phyloP scores from a whole-genome alignment of 37 sponge, comb jelly and placozoan species.

The Mnemiopsis leidyi region DNA sequence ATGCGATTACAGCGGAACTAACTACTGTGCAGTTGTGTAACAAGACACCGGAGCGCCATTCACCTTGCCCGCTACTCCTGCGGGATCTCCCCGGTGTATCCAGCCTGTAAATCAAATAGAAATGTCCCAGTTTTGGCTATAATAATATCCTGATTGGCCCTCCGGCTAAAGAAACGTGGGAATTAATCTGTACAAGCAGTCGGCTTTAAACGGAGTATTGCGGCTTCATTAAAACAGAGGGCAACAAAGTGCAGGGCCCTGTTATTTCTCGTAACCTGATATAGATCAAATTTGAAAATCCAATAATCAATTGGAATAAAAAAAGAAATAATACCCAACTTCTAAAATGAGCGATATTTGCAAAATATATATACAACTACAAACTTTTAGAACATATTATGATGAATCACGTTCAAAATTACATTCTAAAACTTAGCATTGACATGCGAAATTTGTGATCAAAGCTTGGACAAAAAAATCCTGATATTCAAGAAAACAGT shows the following conservation, averaged over 20 bases:
- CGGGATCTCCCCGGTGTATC: too few species aligned
- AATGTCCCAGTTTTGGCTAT: constrained; percentile 9
- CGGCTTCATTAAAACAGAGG: constrained; percentile 1
- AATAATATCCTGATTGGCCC: constrained; percentile 48
- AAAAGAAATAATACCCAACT: background rate
- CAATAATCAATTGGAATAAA: background rate
- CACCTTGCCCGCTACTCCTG: background rate
- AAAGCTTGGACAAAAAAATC: background rate
- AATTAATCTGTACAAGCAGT: background rate
- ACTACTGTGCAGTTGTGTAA: background rate
- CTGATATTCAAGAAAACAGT: background rate
- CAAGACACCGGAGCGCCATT: background rate
- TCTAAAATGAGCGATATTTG: background rate
- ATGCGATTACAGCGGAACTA: background rate
- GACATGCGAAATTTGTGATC: background rate
- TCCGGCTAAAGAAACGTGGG: background rate
- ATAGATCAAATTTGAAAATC: background rate
- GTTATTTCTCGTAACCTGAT: background rate
- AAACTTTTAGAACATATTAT: background rate
- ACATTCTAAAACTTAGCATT: background rate
- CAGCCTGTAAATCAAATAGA: background rate
- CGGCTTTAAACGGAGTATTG: background rate
- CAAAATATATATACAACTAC: background rate
- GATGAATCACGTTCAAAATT: background rate
- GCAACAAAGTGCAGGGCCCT: background rate